Evolutionary conservation across 2,888 invertebrate species (phyloP).

Genomic region (Germaria angustata): DNA sequence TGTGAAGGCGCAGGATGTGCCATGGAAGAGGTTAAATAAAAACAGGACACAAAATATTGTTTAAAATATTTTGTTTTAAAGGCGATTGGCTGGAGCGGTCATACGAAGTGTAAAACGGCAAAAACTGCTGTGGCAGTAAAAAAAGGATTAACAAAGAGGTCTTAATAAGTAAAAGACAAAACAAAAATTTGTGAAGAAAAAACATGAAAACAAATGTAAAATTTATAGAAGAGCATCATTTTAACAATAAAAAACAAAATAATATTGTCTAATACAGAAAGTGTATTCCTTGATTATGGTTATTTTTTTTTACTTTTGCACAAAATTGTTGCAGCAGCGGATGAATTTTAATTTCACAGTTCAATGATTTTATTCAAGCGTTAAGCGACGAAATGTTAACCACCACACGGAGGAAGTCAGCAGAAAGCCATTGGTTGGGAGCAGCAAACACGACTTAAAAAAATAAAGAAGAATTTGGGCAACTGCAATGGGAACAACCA

Average conservation of each 20-base stretch:
- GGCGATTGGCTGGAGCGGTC: not conserved
- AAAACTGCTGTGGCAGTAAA: slow-evolving; percentile 27
- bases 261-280: slow-evolving; percentile 47
- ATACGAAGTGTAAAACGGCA: not conserved
- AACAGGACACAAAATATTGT: slow-evolving; percentile 34
- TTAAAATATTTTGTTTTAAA: slow-evolving; percentile 7
- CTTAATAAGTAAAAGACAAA: not conserved
- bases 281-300: slow-evolving; percentile 4
- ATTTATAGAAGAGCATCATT: slow-evolving; percentile 47
- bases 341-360: slow-evolving; percentile 76
- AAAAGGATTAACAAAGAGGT: slow-evolving; percentile 18
- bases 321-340: slow-evolving; percentile 45
- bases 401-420: slow-evolving; percentile 60
- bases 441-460: not conserved
- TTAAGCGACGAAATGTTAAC: slow-evolving; percentile 64
- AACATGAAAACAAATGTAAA: slow-evolving; percentile 60
- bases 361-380: slow-evolving; percentile 71
- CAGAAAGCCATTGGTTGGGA: slow-evolving; percentile 31
- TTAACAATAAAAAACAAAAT: slow-evolving; percentile 47
- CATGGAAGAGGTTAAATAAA: slow-evolving; percentile 14
- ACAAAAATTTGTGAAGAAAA: slow-evolving; percentile 19
- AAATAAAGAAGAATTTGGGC: not conserved
- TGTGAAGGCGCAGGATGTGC: not conserved
- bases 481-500: slow-evolving; percentile 1
- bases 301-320: slow-evolving; percentile 37